Percentiles rank a stretch among this genome's conserved stretches.
These are phyloP conservation scores for Elegia similella DNA, from an alignment of 2,888 invertebrate genomes.

Conservation along the genomic window DNA sequence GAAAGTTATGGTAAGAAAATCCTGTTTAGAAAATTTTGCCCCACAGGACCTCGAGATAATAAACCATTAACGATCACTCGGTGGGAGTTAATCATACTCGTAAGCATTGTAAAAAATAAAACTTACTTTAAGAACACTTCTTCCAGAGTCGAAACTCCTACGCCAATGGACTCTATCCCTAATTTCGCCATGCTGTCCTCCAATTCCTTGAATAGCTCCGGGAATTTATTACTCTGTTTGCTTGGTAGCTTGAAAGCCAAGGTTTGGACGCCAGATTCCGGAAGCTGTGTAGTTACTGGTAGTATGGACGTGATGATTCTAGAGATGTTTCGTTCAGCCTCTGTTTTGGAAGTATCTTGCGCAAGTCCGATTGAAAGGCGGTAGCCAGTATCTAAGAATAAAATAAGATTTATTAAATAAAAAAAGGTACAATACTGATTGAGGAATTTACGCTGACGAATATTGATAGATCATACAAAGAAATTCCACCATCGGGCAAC, in stretches of 20 bases:
- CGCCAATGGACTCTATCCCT: slow-evolving; percentile 89
- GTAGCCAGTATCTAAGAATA: slow-evolving; percentile 84
- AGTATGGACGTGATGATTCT: slow-evolving; percentile 38
- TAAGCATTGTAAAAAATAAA: too few relatives aligned
- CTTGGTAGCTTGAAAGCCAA: slow-evolving; percentile 67
- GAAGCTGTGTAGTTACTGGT: slow-evolving; percentile 41
- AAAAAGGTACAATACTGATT: too few relatives aligned
- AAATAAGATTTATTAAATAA: too few relatives aligned
- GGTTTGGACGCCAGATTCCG: slow-evolving; percentile 46
- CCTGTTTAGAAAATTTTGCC: too few relatives aligned
- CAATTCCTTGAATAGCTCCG: slow-evolving; percentile 82
- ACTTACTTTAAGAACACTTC: slow-evolving; percentile 93
- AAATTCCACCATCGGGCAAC: too few relatives aligned
- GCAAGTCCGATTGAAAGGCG: slow-evolving; percentile 82
- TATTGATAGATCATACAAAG: too few relatives aligned
- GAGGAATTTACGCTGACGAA: too few relatives aligned
- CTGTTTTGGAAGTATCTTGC: slow-evolving; percentile 33
- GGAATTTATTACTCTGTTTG: slow-evolving; percentile 77
- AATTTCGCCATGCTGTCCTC: slow-evolving; percentile 81
- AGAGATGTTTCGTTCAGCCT: slow-evolving; percentile 37
- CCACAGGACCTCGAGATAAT: too few relatives aligned
- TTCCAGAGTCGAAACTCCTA: slow-evolving; percentile 94
- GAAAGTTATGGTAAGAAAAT: too few relatives aligned
- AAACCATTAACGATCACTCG: too few relatives aligned
- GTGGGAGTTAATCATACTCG: too few relatives aligned